A percentile compares a stretch with the other conserved stretches of the same genome.
Evolutionary conservation across 2,113 vertebrate genomes (phyloP).

Genomic region (Nesoenas mayeri): DNA sequence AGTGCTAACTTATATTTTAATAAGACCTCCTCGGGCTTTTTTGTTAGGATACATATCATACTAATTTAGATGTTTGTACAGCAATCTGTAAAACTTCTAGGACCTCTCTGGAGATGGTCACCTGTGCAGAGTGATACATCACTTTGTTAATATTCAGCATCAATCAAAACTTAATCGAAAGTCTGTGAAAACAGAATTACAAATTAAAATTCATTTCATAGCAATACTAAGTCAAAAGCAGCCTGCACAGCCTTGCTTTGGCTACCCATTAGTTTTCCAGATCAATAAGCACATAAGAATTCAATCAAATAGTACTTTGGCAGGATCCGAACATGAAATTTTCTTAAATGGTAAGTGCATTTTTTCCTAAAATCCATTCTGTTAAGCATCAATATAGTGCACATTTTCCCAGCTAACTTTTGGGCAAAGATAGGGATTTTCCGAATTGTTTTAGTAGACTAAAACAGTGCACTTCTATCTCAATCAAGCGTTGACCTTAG

Average conservation of each 20-base stretch:
- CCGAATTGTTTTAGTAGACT: neutral
- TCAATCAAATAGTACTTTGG: conserved; percentile 6
- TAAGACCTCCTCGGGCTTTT: neutral
- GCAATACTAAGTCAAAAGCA: neutral
- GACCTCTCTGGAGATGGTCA: neutral
- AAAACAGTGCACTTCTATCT: neutral
- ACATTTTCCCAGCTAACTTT: neutral
- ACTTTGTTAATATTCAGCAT: neutral
- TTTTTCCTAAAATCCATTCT: neutral
- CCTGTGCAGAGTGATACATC: neutral
- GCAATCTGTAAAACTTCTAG: neutral
- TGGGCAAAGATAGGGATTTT: neutral
- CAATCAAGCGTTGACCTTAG: neutral
- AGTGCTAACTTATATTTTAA: neutral
- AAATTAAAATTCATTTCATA: conserved; percentile 13
- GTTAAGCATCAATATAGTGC: neutral
- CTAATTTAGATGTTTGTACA: neutral
- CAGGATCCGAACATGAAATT: neutral
- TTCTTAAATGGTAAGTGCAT: neutral
- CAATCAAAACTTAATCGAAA: neutral
- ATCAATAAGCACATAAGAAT: conserved; percentile 14
- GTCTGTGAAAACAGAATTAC: neutral
- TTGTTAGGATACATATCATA: neutral
- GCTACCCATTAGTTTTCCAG: conserved; percentile 1
- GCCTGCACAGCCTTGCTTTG: neutral